These are phyloP conservation scores for Drosophila setosimentum DNA, from an alignment of 2,888 invertebrate genomes.

Conservation along the genomic window DNA sequence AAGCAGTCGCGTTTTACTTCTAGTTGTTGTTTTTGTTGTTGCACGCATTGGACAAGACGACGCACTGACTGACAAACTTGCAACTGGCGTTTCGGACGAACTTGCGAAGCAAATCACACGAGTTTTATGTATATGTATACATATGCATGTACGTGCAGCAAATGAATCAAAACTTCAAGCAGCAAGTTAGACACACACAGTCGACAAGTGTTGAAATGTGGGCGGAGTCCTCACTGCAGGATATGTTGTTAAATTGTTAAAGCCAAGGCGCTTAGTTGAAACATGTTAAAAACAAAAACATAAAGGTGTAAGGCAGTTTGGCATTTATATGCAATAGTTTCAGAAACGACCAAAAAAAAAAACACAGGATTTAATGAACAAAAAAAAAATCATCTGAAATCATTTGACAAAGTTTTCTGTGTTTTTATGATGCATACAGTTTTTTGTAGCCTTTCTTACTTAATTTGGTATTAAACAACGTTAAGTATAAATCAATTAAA, in stretches of 20 bases:
- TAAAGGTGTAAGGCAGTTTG: background rate
- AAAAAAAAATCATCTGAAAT: background rate
- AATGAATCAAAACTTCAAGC: constrained; percentile 66
- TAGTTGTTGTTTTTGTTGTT: constrained; percentile 13
- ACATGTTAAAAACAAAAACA: background rate
- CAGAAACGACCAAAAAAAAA: background rate
- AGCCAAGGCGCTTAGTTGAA: background rate
- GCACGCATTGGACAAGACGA: constrained; percentile 51
- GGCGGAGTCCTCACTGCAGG: constrained; percentile 16
- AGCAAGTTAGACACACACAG: constrained; percentile 27
- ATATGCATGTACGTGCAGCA: constrained; percentile 53
- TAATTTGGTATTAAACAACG: background rate
- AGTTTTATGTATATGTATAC: constrained; percentile 24
- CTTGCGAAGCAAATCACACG: constrained; percentile 58
- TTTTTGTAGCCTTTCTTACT: background rate
- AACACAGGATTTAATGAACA: background rate
- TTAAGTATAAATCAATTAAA: background rate
- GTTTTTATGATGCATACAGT: background rate
- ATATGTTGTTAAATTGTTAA: constrained; percentile 18
- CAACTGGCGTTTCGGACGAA: constrained; percentile 44
- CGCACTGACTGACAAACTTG: constrained; percentile 34
- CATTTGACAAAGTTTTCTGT: background rate
- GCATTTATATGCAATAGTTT: background rate
- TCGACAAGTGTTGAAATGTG: constrained; percentile 51
- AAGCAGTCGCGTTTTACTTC: constrained; percentile 30